Conservation (phyloP, 2,797 vertebrate genomes). For the Hybognathus amarus region DNA sequence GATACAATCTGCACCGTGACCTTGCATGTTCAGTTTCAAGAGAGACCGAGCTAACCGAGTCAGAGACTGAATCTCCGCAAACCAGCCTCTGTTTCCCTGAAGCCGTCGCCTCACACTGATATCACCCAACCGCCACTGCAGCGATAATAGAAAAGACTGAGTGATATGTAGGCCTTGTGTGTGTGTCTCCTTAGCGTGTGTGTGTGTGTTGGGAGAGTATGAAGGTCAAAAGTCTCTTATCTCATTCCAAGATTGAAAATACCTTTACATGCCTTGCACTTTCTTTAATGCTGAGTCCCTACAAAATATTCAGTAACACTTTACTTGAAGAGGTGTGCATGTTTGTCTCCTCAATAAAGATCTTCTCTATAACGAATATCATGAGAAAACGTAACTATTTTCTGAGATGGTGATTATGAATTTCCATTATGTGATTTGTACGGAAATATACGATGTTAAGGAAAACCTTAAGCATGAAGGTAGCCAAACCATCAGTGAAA, state of each 20-base stretch:
- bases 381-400: too few species aligned
- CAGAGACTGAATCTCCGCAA: neutral
- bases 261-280: neutral
- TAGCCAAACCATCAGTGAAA: neutral
- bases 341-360: too few species aligned
- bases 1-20: slow-evolving; percentile 30
- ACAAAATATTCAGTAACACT: too few species aligned
- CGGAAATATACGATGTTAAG: too few species aligned
- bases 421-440: too few species aligned
- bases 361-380: too few species aligned
- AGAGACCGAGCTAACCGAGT: neutral
- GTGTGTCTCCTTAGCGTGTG: neutral
- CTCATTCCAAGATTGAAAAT: neutral
- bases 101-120: neutral
- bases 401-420: too few species aligned
- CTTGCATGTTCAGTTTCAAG: slow-evolving; percentile 28
- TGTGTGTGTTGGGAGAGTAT: neutral
- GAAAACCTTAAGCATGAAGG: neutral
- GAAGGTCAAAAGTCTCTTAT: slow-evolving; percentile 17
- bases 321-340: too few species aligned
- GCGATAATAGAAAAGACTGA: slow-evolving; percentile 27
- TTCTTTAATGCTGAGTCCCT: neutral
- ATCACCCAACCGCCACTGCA: neutral
- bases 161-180: neutral
- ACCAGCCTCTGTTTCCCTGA: neutral